Conservation (phyloP, 1,140 invertebrate species). For the Listronotus oregonensis region DNA sequence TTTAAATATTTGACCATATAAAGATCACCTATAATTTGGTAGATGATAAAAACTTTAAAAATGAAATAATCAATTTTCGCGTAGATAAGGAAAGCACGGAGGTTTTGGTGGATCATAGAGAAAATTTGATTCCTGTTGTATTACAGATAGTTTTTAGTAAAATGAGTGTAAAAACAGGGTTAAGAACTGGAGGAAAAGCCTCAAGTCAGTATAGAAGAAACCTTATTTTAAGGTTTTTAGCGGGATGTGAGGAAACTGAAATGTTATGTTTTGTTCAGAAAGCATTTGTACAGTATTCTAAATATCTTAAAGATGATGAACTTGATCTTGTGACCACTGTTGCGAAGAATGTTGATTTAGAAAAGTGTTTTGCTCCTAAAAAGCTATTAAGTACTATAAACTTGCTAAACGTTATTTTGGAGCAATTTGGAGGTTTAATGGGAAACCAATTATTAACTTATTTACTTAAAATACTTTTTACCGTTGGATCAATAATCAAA, state of each 20-base stretch:
- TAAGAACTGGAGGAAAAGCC: conserved; percentile 73
- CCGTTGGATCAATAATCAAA: conserved; percentile 67
- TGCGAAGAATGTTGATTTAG: conserved; percentile 61
- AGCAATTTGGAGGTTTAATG: conserved; percentile 82
- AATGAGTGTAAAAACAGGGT: conserved; percentile 77
- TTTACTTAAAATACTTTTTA: conserved; percentile 74
- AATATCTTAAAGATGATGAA: conserved; percentile 64
- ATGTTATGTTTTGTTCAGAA: conserved; percentile 80
- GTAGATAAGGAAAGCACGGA: conserved; percentile 71
- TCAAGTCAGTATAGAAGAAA: conserved; percentile 70
- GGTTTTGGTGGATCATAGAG: conserved; percentile 74
- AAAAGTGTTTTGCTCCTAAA: conserved; percentile 70
- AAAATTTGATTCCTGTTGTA: conserved; percentile 77
- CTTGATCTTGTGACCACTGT: conserved; percentile 58
- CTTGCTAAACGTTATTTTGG: conserved; percentile 78
- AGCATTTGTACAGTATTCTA: conserved; percentile 76
- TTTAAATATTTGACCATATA: conserved; percentile 78
- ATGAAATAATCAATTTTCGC: conserved; percentile 79
- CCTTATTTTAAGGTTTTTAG: conserved; percentile 82
- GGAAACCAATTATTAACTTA: conserved; percentile 67
- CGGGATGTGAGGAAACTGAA: conserved; percentile 78
- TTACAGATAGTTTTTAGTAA: conserved; percentile 89
- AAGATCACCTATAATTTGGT: conserved; percentile 75
- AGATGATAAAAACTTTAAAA: conserved; percentile 86
- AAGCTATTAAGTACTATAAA: conserved; percentile 76